Conservation (phyloP, 2,888 invertebrate genomes). For the Latrodectus elegans region DNA sequence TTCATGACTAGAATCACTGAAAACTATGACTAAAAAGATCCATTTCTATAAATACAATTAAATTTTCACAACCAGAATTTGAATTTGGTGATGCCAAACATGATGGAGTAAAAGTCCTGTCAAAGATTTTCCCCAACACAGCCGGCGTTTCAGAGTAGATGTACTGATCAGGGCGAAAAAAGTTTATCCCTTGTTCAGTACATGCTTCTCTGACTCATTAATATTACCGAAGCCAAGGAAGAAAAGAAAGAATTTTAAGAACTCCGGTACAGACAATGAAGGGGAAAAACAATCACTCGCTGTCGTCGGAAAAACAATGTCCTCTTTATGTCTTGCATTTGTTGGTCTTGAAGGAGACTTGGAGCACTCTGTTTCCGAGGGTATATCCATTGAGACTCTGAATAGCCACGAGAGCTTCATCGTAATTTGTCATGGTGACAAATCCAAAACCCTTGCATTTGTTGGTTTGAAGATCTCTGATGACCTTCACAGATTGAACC, state of each 20-base stretch:
- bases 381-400: constrained; percentile 97
- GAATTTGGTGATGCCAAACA: constrained; percentile 60
- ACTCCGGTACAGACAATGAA: constrained; percentile 34
- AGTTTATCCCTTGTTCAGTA: constrained; percentile 33
- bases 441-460: constrained; percentile 99
- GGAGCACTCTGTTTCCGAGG: constrained; percentile 93
- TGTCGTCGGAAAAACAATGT: constrained; percentile 37
- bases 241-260: constrained; percentile 14
- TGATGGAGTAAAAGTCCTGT: constrained; percentile 44
- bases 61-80: constrained; percentile 11
- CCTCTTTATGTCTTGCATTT: constrained; percentile 73
- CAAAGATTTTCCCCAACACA: constrained; percentile 53
- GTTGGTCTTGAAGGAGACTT: constrained; percentile 94
- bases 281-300: constrained; percentile 61
- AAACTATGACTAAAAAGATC: constrained; percentile 3
- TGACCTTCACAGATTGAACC: constrained; percentile 97
- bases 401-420: constrained; percentile 96
- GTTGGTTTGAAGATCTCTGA: constrained; percentile 94
- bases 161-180: constrained; percentile 17
- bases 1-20: constrained; percentile 51
- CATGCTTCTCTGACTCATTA: constrained; percentile 21
- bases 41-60: not conserved
- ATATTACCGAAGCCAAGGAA: constrained; percentile 16
- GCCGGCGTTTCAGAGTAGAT: constrained; percentile 46
- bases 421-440: constrained; percentile 98